phyloP scores from a whole-genome alignment of 2,113 vertebrate species.

The Egretta garzetta region DNA sequence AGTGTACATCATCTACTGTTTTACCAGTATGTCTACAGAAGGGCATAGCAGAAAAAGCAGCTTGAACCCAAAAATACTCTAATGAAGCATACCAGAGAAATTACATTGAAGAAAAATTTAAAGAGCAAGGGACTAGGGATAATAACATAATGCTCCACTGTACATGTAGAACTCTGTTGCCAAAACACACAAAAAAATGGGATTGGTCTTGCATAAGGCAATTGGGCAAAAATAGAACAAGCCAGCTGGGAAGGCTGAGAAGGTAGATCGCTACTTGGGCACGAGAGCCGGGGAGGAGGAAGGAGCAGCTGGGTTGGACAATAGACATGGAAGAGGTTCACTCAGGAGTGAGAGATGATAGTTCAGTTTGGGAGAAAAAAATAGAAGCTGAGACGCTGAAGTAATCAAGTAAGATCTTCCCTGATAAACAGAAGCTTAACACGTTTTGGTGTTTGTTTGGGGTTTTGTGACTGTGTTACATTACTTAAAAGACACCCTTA shows the following conservation, averaged over 20 bases:
- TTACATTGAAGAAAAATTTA: neutral
- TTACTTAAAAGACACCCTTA: neutral
- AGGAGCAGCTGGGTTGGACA: neutral
- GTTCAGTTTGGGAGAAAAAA: neutral
- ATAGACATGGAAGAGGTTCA: neutral
- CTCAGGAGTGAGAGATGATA: neutral
- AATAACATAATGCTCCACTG: neutral
- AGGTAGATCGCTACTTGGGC: neutral
- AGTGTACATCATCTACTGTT: neutral
- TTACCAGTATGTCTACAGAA: neutral
- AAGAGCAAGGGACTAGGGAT: neutral
- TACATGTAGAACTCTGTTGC: neutral
- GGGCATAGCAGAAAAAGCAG: neutral
- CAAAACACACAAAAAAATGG: neutral
- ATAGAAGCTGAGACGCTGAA: neutral
- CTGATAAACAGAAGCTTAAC: neutral
- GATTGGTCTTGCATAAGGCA: neutral
- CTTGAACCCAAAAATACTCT: neutral
- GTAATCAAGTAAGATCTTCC: neutral
- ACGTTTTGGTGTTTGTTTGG: neutral
- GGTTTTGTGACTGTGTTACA: neutral
- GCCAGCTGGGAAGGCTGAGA: neutral
- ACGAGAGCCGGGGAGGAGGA: neutral
- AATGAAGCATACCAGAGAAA: neutral
- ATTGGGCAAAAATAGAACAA: neutral